phyloP scores from a whole-genome alignment of 2,888 invertebrate species.

The Eupithecia insigniata region DNA sequence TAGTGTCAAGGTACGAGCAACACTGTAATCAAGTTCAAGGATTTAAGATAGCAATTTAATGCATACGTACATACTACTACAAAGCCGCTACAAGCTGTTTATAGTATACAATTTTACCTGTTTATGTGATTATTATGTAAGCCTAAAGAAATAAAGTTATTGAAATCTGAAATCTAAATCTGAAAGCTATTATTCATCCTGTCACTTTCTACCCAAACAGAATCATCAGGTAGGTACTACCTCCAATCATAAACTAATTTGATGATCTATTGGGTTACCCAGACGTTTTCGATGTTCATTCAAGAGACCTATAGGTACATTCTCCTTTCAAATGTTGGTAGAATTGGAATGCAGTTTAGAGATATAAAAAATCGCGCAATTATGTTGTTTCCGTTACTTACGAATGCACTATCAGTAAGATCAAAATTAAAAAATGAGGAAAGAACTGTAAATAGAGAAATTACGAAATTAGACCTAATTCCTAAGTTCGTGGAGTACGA shows the following conservation, averaged over 20 bases:
- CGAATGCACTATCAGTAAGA: constrained; percentile 11
- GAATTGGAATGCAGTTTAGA: not conserved
- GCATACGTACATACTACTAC: not conserved
- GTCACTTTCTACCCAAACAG: too few species aligned
- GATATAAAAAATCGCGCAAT: not conserved
- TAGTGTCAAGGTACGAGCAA: not conserved
- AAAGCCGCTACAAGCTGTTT: too few species aligned
- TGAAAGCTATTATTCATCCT: too few species aligned
- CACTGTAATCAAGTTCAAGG: not conserved
- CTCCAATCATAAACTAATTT: not conserved
- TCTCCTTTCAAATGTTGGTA: not conserved
- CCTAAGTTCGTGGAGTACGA: constrained; percentile 26
- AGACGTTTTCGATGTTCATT: not conserved
- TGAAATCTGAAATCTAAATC: too few species aligned
- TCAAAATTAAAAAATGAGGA: constrained; percentile 23
- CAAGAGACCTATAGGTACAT: not conserved
- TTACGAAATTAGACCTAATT: constrained; percentile 32
- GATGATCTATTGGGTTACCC: not conserved
- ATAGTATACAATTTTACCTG: too few species aligned
- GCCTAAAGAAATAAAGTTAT: too few species aligned
- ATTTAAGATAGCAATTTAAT: not conserved
- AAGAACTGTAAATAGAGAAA: constrained; percentile 24
- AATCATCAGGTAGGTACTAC: too few species aligned
- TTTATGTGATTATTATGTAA: too few species aligned
- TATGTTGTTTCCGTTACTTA: constrained; percentile 6